phyloP scores from a whole-genome alignment of 2,113 vertebrate species.

The Mustela nigripes region DNA sequence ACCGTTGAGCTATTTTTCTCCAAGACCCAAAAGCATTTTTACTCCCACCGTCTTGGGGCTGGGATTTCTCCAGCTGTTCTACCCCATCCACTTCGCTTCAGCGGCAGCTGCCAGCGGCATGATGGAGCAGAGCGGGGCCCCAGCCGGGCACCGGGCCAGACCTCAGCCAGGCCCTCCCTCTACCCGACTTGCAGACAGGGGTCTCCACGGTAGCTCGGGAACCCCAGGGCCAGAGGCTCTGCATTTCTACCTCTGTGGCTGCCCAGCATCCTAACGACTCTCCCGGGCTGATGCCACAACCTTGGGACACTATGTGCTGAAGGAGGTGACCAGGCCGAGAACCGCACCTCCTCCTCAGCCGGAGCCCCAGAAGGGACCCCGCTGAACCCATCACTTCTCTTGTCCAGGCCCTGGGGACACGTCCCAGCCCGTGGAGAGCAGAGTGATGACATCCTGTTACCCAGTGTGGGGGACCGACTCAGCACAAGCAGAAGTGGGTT shows the following conservation, averaged over 20 bases:
- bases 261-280: not conserved
- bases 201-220: not conserved
- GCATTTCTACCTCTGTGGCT: too few relatives aligned
- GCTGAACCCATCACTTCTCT: not conserved
- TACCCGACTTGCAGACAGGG: not conserved
- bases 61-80: too few relatives aligned
- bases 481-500: not conserved
- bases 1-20: not conserved
- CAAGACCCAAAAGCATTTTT: not conserved
- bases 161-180: not conserved
- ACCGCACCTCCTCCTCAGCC: too few relatives aligned
- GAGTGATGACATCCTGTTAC: accelerated
- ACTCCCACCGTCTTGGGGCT: not conserved
- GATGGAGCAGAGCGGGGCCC: not conserved
- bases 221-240: not conserved
- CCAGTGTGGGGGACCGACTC: accelerated
- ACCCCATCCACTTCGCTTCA: not conserved
- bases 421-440: not conserved
- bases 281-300: not conserved
- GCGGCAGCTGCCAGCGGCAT: not conserved
- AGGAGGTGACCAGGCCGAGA: not conserved
- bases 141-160: not conserved
- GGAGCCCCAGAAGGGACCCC: not conserved
- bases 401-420: not conserved
- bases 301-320: too few relatives aligned